Evolutionary conservation across 2,113 vertebrate species (phyloP).

Genomic region (Tupaia chinensis): DNA sequence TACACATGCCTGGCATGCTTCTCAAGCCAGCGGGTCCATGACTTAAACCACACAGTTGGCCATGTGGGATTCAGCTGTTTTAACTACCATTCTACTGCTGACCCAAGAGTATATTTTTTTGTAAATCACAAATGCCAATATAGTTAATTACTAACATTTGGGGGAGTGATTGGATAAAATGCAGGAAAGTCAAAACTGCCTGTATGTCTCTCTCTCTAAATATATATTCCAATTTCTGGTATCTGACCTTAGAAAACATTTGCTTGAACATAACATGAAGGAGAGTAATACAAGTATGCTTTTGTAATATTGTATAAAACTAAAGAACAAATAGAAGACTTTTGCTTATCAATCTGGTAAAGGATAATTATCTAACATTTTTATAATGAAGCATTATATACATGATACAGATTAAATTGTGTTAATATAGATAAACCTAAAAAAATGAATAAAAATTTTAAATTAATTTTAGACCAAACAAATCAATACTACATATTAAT

Average conservation of each 20-base stretch:
- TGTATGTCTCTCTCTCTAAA: no score
- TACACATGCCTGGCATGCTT: no score
- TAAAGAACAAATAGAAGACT: neutral
- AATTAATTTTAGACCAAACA: neutral
- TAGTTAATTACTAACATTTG: neutral
- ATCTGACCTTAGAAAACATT: neutral
- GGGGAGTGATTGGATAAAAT: neutral
- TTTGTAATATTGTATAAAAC: neutral
- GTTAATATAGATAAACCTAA: neutral
- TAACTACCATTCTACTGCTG: no score
- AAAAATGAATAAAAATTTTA: neutral
- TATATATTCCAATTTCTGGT: neutral
- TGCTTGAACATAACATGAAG: neutral
- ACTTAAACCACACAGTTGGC: no score
- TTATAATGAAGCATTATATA: neutral
- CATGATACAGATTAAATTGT: neutral
- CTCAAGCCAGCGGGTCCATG: no score
- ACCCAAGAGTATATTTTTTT: neutral
- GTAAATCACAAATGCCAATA: neutral
- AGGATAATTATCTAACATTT: neutral
- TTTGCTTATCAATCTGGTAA: neutral
- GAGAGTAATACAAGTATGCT: neutral
- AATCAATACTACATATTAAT: neutral
- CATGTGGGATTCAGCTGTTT: no score
- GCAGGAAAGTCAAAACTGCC: neutral